phyloP scores from a whole-genome alignment of 2,113 vertebrate genomes.

The Oncorhynchus gorbuscha region DNA sequence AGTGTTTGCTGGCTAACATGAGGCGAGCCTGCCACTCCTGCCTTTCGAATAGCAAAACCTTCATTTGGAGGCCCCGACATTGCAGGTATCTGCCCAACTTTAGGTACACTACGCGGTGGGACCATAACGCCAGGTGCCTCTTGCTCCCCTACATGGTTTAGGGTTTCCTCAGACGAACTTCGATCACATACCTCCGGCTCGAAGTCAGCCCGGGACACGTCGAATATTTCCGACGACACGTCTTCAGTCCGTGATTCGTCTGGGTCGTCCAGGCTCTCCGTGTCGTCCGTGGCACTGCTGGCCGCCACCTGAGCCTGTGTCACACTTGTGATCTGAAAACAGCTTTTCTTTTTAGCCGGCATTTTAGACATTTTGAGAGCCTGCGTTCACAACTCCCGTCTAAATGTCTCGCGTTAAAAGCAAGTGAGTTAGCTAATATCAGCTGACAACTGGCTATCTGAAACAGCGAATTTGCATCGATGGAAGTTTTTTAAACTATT shows the following conservation, averaged over 20 bases:
- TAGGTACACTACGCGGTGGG: conserved; percentile 70
- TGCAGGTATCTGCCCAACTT: conserved; percentile 71
- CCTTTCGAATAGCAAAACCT: conserved; percentile 67
- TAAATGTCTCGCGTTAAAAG: conserved; percentile 39
- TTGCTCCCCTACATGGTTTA: conserved; percentile 85
- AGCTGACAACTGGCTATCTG: conserved; percentile 35
- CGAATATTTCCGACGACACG: conserved; percentile 90
- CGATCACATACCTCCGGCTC: conserved; percentile 77
- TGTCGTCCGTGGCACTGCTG: conserved; percentile 87
- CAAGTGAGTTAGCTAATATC: conserved; percentile 27
- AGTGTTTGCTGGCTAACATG: conserved; percentile 45
- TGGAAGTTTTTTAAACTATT: conserved; percentile 44
- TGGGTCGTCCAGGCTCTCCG: conserved; percentile 94
- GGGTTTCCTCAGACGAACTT: conserved; percentile 90
- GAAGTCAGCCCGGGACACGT: conserved; percentile 71
- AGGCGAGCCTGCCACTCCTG: conserved; percentile 48
- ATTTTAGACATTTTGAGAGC: conserved; percentile 89
- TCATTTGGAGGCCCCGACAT: conserved; percentile 64
- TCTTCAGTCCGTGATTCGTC: conserved; percentile 95
- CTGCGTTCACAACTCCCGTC: conserved; percentile 50
- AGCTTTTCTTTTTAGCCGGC: conserved; percentile 99
- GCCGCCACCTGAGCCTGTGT: conserved; percentile 95
- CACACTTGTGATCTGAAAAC: conserved; percentile 99
- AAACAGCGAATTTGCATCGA: conserved; percentile 31
- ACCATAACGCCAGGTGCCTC: conserved; percentile 78